phyloP scores from a whole-genome alignment of 2,888 invertebrate species.

The Allophyes oxyacanthae region DNA sequence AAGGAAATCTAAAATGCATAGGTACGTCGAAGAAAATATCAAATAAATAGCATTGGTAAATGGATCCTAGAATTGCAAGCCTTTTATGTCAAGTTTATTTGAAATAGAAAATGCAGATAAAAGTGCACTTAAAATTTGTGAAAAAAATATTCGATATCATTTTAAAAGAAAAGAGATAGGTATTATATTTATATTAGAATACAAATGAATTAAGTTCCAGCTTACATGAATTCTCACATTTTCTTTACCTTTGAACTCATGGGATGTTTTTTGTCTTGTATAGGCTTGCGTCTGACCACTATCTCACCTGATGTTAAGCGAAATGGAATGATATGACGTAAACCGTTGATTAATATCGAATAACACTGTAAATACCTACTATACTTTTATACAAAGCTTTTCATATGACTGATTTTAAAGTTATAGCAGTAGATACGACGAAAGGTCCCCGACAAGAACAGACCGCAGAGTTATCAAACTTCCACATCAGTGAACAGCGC shows the following conservation, averaged over 20 bases:
- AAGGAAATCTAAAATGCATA: conserved; percentile 1
- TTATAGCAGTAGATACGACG: conserved; percentile 38
- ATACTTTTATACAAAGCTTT: conserved; percentile 11
- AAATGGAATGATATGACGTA: conserved; percentile 1
- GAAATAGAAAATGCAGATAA: background rate
- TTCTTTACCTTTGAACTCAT: background rate
- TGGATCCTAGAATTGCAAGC: conserved; percentile 11
- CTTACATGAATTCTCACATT: background rate
- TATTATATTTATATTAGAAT: too few relatives aligned
- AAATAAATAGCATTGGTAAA: conserved; percentile 5
- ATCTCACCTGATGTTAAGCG: background rate
- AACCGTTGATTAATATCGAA: conserved; percentile 12
- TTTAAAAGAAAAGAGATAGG: conserved; percentile 12
- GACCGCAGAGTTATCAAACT: conserved; percentile 49
- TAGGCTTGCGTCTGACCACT: background rate
- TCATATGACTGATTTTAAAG: conserved; percentile 24
- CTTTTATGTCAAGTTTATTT: conserved; percentile 1
- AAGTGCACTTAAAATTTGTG: conserved; percentile 7
- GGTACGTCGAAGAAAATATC: background rate
- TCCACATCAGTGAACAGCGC: conserved; percentile 47
- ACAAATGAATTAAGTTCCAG: too few relatives aligned
- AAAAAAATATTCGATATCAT: conserved; percentile 3
- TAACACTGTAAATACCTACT: conserved; percentile 5
- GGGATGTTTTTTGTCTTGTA: too few relatives aligned
- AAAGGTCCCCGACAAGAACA: conserved; percentile 45